Base-by-base conservation (phyloP, 2,888 invertebrate genomes). In the Lissocephala sabroskyi region DNA sequence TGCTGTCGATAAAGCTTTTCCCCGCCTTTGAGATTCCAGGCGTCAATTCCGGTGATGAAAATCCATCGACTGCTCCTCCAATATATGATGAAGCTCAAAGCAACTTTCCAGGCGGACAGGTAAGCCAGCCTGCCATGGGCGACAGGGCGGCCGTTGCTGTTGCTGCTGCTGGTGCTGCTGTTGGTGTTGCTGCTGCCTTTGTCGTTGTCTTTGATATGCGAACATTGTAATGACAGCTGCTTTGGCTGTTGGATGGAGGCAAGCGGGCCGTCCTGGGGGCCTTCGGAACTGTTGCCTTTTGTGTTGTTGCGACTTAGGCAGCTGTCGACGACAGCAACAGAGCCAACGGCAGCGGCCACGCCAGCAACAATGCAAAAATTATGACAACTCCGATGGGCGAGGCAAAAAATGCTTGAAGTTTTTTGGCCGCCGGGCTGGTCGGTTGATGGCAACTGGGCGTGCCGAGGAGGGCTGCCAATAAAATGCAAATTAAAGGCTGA, bases 401-500 rank as follows among this genome's bases (percentile, higher is more conserved):
- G 16, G 17, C 17, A 36, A 16, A 30, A 7, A 30, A 30, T 7
- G 30, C 30, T 3, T 7, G 6, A 30, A 30, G 30, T 30, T 10
- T 30, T n/a, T n/a, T n/a, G n/a, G 56, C 56, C 29, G 30, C 49
- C n/a, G n/a, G n/a, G n/a, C n/a, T n/a, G n/a, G n/a, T n/a, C n/a
- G n/a, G n/a, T n/a, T n/a, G n/a, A n/a, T 32, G 28, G 18, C 41
- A 16, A 3, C 14, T 23, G 16, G 16, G 19, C 13, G n/a, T n/a
- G n/a, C 11, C 40, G 29, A 32, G 23, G 23, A 10, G 9, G 33
- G 7, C 19, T 67, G 68, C 64, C 68, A 76, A 68, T 68, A 71
- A 67, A 76, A 73, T 50, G 35, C 56, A 73, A 68, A 76, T 67
- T 76, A 67, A 57, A 68, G 76, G 74, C 65, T 73, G 62, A 73